phyloP scores from a whole-genome alignment of 2,888 invertebrate genomes.

The Pollenia angustigena region DNA sequence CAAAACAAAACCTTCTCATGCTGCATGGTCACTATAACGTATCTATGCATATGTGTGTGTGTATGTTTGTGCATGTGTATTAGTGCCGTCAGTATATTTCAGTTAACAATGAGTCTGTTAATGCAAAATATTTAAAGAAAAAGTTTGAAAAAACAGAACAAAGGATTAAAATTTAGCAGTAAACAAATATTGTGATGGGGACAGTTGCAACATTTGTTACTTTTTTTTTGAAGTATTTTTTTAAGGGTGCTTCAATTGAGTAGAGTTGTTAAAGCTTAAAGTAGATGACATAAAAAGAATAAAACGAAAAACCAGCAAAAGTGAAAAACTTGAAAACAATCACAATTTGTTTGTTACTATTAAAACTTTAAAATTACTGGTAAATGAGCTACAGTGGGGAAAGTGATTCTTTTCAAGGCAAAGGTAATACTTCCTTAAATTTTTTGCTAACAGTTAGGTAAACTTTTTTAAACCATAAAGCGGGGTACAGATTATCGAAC shows the following conservation, averaged over 20 bases:
- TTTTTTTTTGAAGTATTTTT: background rate
- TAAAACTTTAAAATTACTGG: background rate
- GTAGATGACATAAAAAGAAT: constrained; percentile 16
- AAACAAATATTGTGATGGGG: constrained; percentile 39
- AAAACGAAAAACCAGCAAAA: constrained; percentile 5
- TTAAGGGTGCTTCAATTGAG: background rate
- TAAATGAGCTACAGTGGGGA: background rate
- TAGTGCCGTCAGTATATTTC: constrained; percentile 35
- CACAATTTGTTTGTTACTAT: constrained; percentile 28
- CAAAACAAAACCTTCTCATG: constrained; percentile 31
- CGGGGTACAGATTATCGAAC: too few relatives aligned
- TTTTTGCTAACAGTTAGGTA: too few relatives aligned
- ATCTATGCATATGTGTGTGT: background rate
- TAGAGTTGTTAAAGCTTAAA: constrained; percentile 8
- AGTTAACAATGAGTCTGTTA: constrained; percentile 61
- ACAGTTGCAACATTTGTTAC: background rate
- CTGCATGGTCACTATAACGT: constrained; percentile 58
- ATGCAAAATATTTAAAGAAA: constrained; percentile 44
- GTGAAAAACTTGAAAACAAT: constrained; percentile 19
- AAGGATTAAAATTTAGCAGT: constrained; percentile 56
- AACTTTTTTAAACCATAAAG: too few relatives aligned
- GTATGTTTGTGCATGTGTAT: background rate
- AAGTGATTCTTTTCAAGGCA: background rate
- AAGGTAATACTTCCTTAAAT: too few relatives aligned
- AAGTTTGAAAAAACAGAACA: constrained; percentile 31